Evolutionary conservation across 2,797 vertebrate genomes (phyloP).

Genomic region (Falco columbarius): DNA sequence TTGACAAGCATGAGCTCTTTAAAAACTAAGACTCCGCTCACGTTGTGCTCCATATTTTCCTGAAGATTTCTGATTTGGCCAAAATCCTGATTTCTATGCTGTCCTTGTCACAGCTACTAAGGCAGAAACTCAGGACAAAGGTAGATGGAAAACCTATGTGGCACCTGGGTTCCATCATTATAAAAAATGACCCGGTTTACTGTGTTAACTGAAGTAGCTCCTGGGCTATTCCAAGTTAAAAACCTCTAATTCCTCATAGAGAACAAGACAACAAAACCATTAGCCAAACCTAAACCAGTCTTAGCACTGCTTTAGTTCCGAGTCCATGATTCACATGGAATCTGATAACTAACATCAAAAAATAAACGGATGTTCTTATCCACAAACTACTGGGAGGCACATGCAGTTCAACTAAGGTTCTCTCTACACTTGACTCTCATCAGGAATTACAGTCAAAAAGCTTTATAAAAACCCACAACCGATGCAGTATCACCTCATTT

Average conservation of each 20-base stretch:
- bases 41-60: not conserved
- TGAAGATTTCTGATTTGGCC: not conserved
- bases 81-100: not conserved
- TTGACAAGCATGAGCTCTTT: not conserved
- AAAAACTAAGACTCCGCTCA: not conserved
- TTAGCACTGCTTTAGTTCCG: not conserved
- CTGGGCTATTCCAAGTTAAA: not conserved
- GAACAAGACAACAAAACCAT: not conserved
- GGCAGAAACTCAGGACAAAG: not conserved
- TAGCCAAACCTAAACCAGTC: not conserved
- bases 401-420: not conserved
- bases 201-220: not conserved
- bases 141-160: not conserved
- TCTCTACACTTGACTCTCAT: not conserved
- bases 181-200: not conserved
- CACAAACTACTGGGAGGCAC: not conserved
- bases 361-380: not conserved
- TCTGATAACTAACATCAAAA: not conserved
- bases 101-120: not conserved
- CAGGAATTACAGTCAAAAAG: not conserved
- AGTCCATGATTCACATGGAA: not conserved
- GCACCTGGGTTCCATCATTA: not conserved
- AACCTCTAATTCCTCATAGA: not conserved
- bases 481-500: not conserved
- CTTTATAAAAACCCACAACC: accelerated